Evolutionary conservation across 2,797 vertebrate genomes (phyloP).

Genomic region (Oreochromis grahami): DNA sequence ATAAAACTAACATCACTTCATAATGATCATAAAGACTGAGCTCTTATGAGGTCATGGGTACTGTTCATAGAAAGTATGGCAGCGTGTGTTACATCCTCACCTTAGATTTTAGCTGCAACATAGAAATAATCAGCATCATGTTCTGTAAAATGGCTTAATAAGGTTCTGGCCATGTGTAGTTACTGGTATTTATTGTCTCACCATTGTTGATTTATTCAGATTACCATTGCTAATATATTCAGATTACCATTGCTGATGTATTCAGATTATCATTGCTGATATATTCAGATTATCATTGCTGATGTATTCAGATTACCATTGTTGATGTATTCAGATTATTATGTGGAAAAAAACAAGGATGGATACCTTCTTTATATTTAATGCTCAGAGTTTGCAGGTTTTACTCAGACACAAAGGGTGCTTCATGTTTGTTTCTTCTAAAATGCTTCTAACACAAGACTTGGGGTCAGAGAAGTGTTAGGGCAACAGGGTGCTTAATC

Average conservation of each 20-base stretch:
- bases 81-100: not conserved
- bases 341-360: not conserved
- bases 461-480: not conserved
- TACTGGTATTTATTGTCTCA: not conserved
- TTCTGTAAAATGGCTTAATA: not conserved
- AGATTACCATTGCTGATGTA: not conserved
- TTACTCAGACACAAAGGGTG: not conserved
- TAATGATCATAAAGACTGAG: not conserved
- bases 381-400: not conserved
- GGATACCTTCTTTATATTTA: not conserved
- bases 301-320: not conserved
- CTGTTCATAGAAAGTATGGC: not conserved
- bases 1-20: not conserved
- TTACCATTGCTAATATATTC: not conserved
- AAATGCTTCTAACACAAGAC: not conserved
- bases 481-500: not conserved
- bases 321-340: not conserved
- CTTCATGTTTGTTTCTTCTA: not conserved
- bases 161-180: not conserved
- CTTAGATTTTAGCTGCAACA: not conserved
- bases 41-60: not conserved
- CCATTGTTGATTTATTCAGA: not conserved
- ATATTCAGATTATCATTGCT: not conserved
- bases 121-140: not conserved
- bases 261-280: not conserved